Evolutionary conservation across 2,888 invertebrate genomes (phyloP).

Genomic region (Carpatolechia fugitivella): DNA sequence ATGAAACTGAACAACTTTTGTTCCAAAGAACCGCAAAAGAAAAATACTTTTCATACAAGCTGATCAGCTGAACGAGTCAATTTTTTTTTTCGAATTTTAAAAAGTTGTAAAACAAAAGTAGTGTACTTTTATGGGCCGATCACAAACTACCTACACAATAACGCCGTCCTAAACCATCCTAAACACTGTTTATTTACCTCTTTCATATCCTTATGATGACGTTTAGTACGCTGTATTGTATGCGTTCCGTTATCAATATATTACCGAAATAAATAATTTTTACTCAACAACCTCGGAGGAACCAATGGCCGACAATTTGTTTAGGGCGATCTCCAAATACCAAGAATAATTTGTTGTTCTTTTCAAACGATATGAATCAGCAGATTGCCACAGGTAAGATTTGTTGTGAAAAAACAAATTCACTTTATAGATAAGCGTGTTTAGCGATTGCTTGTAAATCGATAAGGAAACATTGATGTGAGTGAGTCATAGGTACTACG

Average conservation of each 20-base stretch:
- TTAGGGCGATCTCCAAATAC: no score
- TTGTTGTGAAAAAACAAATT: neutral
- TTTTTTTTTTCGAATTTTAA: no score
- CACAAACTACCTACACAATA: no score
- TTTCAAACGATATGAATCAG: neutral
- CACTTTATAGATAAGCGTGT: conserved; percentile 6
- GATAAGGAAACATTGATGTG: conserved; percentile 3
- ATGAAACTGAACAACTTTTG: no score
- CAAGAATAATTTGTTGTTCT: neutral
- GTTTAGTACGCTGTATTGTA: neutral
- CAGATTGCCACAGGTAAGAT: neutral
- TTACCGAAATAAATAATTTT: neutral
- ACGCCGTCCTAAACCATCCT: no score
- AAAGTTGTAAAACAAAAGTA: no score
- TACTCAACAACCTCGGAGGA: neutral
- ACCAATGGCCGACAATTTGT: neutral
- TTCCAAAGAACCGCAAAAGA: no score
- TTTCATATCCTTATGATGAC: neutral
- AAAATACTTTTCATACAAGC: no score
- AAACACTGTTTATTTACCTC: neutral
- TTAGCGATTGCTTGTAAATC: conserved; percentile 8
- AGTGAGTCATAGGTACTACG: conserved; percentile 3
- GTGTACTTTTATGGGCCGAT: no score
- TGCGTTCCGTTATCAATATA: neutral
- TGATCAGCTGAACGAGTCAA: no score